These are phyloP conservation scores for Ctena decussata DNA, from an alignment of 2,888 invertebrate species.

Conservation along the genomic window DNA sequence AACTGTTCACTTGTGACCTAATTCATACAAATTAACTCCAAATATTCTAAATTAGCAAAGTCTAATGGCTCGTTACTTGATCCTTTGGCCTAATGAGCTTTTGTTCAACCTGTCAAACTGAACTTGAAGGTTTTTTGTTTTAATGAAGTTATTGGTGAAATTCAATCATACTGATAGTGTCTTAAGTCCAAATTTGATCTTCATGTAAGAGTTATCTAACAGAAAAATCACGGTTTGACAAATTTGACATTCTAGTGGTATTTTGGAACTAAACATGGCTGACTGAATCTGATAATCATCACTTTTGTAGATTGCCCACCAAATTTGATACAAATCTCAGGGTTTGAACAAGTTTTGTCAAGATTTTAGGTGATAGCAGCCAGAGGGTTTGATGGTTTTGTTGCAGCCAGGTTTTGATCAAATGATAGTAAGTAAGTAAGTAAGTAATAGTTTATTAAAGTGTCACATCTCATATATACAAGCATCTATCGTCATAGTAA, in stretches of 20 bases:
- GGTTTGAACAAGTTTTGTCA: not conserved
- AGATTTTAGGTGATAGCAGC: not conserved
- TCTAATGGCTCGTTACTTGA: too few species aligned
- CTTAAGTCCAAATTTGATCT: not conserved
- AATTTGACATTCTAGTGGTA: not conserved
- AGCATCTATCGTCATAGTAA: too few species aligned
- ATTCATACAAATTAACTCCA: too few species aligned
- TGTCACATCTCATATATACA: too few species aligned
- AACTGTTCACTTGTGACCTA: too few species aligned
- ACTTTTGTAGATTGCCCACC: not conserved
- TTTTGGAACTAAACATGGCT: not conserved
- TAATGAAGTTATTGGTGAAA: not conserved
- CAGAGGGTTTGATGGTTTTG: not conserved
- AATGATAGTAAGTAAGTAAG: too few species aligned
- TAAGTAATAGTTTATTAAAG: too few species aligned
- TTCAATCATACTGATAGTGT: not conserved
- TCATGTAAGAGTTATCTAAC: not conserved
- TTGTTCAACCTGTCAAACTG: not conserved
- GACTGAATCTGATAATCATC: not conserved
- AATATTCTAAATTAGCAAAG: too few species aligned
- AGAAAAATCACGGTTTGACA: conserved; percentile 1
- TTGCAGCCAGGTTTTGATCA: not conserved
- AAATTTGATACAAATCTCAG: not conserved
- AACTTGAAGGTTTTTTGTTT: not conserved
- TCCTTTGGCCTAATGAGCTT: not conserved